Percentiles rank a stretch among this genome's conserved stretches.
phyloP scores from a whole-genome alignment of 2,888 invertebrate species.

The Apantesis nais region DNA sequence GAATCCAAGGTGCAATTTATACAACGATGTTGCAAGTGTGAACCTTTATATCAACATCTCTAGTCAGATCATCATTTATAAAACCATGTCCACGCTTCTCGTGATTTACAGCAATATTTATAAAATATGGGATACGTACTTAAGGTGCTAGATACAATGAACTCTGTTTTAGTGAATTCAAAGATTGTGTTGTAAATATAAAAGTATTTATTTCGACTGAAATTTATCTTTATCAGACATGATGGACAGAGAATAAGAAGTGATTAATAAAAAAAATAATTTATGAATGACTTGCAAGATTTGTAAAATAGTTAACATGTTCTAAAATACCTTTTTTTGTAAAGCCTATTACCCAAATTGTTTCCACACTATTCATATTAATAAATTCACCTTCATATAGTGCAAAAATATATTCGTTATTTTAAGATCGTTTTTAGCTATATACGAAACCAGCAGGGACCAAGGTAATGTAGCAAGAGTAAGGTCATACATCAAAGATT shows the following conservation, averaged over 20 bases:
- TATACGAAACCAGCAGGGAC: constrained; percentile 33
- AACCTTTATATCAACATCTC: constrained; percentile 71
- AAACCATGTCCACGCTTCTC: constrained; percentile 51
- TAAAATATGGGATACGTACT: constrained; percentile 47
- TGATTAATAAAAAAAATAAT: not conserved
- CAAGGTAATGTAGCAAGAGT: constrained; percentile 46
- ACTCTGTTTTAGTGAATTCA: not conserved
- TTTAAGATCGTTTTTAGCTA: constrained; percentile 29
- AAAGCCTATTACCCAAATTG: not conserved
- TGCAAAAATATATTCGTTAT: constrained; percentile 3
- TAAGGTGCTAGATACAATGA: constrained; percentile 18
- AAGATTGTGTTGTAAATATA: not conserved
- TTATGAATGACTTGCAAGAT: not conserved
- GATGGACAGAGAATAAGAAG: not conserved
- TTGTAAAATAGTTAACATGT: not conserved
- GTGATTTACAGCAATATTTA: constrained; percentile 55
- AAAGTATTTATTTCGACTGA: not conserved
- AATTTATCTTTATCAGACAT: not conserved
- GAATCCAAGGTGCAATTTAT: constrained; percentile 47
- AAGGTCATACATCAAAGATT: constrained; percentile 58
- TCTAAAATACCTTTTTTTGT: no score
- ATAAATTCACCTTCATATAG: not conserved
- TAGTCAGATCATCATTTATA: constrained; percentile 68
- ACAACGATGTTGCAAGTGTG: constrained; percentile 59
- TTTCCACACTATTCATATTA: not conserved